A percentile compares a stretch with the other conserved stretches of the same genome.
Conservation (phyloP, 2,888 invertebrate species). For the Xanthostigma xanthostigma region DNA sequence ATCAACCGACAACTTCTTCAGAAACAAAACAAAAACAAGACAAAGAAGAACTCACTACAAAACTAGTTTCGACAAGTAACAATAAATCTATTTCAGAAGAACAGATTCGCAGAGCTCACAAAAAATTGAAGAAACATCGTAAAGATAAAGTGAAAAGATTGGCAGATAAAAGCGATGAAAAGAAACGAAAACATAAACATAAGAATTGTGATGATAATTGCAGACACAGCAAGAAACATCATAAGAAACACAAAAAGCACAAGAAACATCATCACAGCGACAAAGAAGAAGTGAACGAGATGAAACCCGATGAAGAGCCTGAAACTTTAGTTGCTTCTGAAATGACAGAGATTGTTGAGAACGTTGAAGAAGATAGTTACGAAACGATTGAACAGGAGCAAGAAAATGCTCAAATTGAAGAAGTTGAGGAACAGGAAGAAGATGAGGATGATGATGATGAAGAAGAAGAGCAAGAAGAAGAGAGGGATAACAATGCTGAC, state of each 20-base stretch:
- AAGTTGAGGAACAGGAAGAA: slow-evolving; percentile 23
- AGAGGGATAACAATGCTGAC: slow-evolving; percentile 14
- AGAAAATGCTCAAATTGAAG: slow-evolving; percentile 21
- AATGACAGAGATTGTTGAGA: slow-evolving; percentile 10
- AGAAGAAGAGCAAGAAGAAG: slow-evolving; percentile 13
- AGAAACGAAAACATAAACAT: slow-evolving; percentile 53
- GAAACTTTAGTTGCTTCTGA: slow-evolving; percentile 21
- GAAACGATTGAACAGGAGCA: slow-evolving; percentile 33
- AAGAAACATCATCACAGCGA: slow-evolving; percentile 53
- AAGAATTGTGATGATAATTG: slow-evolving; percentile 54
- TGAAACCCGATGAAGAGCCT: slow-evolving; percentile 29
- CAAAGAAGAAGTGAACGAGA: slow-evolving; percentile 9
- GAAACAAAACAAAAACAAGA: slow-evolving; percentile 14
- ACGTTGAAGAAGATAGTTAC: slow-evolving; percentile 22
- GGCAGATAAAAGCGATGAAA: slow-evolving; percentile 32
- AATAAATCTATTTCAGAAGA: neutral
- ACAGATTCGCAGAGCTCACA: slow-evolving; percentile 38
- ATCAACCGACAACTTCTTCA: slow-evolving; percentile 6
- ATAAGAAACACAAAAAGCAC: slow-evolving; percentile 65
- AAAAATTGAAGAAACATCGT: slow-evolving; percentile 51
- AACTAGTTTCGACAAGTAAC: neutral
- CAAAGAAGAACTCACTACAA: slow-evolving; percentile 13
- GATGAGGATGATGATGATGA: slow-evolving; percentile 27
- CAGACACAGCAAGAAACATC: slow-evolving; percentile 58
- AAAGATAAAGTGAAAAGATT: slow-evolving; percentile 45